phyloP scores from a whole-genome alignment of 2,113 vertebrate species.

The Mungos mungo region DNA sequence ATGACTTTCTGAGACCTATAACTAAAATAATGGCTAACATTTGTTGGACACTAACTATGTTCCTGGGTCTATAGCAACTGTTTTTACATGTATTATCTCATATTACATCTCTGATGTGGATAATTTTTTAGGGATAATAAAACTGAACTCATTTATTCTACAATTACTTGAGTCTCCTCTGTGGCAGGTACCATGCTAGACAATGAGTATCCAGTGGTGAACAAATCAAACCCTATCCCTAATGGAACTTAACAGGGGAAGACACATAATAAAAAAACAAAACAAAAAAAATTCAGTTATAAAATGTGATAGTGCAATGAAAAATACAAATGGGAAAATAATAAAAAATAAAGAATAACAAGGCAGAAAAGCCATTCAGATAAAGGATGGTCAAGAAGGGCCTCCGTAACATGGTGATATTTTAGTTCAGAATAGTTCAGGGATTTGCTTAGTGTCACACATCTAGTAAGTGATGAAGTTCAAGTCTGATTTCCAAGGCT shows the following conservation, averaged over 20 bases:
- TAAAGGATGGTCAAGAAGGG: slow-evolving; percentile 9
- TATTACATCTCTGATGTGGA: not conserved
- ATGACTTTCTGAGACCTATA: slow-evolving; percentile 40
- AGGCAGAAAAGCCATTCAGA: not conserved
- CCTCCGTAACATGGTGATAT: slow-evolving; percentile 2
- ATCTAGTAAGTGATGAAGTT: slow-evolving; percentile 42
- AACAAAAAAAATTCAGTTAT: slow-evolving; percentile 20
- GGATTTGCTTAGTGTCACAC: slow-evolving; percentile 29
- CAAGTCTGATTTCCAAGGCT: slow-evolving; percentile 22
- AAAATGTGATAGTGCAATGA: slow-evolving; percentile 19
- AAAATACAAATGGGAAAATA: slow-evolving; percentile 32
- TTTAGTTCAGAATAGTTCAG: slow-evolving; percentile 50
- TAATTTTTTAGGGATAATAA: slow-evolving; percentile 47
- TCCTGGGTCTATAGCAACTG: not conserved
- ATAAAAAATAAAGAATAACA: not conserved
- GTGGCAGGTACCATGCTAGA: not conserved
- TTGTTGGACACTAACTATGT: slow-evolving; percentile 36
- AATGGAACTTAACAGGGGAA: not conserved
- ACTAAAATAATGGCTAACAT: slow-evolving; percentile 37
- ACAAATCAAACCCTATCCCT: not conserved
- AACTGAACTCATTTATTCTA: slow-evolving; percentile 37
- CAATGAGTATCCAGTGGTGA: slow-evolving; percentile 18
- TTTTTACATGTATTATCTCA: slow-evolving; percentile 28
- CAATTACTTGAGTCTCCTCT: slow-evolving; percentile 36
- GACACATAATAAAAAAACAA: not conserved